Evolutionary conservation across 1,140 invertebrate genomes (phyloP).

Genomic region (Tetragonula clypearis): DNA sequence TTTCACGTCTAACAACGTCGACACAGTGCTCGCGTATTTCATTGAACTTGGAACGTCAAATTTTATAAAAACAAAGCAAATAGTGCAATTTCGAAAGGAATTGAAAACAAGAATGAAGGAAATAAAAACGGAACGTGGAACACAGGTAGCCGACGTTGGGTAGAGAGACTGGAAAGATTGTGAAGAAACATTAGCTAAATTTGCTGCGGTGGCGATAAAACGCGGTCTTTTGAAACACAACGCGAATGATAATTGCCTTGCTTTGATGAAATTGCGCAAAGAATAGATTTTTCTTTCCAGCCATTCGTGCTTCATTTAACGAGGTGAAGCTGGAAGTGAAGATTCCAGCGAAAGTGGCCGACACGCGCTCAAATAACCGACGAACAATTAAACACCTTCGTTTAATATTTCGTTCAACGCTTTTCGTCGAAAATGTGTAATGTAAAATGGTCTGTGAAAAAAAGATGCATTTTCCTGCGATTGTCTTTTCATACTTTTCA

Average conservation of each 20-base stretch:
- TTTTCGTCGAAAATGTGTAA: background rate
- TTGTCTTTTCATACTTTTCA: too few species aligned
- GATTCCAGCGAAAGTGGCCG: background rate
- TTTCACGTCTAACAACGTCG: too few species aligned
- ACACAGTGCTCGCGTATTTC: too few species aligned
- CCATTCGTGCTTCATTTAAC: slow-evolving; percentile 1
- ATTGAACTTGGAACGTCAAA: too few species aligned
- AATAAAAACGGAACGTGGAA: background rate
- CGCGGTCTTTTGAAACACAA: background rate
- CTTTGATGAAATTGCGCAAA: background rate
- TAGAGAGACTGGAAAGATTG: background rate
- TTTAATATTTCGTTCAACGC: background rate
- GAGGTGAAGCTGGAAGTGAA: background rate
- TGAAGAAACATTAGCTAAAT: slow-evolving; percentile 1
- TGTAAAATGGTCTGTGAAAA: too few species aligned
- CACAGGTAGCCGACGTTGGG: background rate
- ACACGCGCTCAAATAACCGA: background rate
- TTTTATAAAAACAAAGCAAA: too few species aligned
- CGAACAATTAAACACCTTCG: background rate
- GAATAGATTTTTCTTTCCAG: background rate
- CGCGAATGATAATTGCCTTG: slow-evolving; percentile 7
- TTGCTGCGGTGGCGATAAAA: background rate
- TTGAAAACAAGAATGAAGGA: background rate
- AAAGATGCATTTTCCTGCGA: too few species aligned
- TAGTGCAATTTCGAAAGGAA: background rate